These are phyloP conservation scores for Meda fulgida DNA, from an alignment of 2,797 vertebrate species.

Conservation along the genomic window DNA sequence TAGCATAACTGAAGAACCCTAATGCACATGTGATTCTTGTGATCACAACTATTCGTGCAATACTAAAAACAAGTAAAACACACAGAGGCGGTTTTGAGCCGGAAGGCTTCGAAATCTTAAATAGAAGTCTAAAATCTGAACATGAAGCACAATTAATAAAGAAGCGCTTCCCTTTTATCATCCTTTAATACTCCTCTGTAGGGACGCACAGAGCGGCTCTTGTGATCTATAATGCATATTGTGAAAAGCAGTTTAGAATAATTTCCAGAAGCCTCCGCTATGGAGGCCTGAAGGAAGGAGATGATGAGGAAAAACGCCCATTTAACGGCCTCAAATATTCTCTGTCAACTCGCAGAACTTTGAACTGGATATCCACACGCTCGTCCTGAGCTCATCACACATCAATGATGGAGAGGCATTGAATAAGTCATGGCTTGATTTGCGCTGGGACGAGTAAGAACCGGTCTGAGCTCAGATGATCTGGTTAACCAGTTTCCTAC, in stretches of 20 bases:
- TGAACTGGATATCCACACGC: slow-evolving; percentile 64
- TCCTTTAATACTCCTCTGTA: background rate
- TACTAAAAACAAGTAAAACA: background rate
- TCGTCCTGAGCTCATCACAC: slow-evolving; percentile 38
- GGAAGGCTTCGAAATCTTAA: background rate
- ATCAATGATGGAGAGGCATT: slow-evolving; percentile 47
- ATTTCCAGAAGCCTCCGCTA: slow-evolving; percentile 61
- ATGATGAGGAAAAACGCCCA: slow-evolving; percentile 58
- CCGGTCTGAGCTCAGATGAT: background rate
- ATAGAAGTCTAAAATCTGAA: background rate
- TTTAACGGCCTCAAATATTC: slow-evolving; percentile 69
- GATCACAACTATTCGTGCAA: background rate
- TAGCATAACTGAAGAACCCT: background rate
- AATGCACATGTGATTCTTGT: background rate
- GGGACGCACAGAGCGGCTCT: slow-evolving; percentile 46
- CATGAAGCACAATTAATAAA: background rate
- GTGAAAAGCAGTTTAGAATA: slow-evolving; percentile 62
- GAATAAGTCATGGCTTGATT: background rate
- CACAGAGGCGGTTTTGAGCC: background rate
- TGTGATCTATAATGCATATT: slow-evolving; percentile 76
- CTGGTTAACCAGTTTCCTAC: background rate
- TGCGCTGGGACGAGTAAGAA: background rate
- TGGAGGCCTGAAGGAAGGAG: slow-evolving; percentile 49
- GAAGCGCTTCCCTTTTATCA: slow-evolving; percentile 28
- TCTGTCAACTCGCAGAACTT: slow-evolving; percentile 69